Evolutionary conservation across 2,888 invertebrate genomes (phyloP), one percentile per base, ranked within the genome.

Genomic region (Agriopis leucophaearia): DNA sequence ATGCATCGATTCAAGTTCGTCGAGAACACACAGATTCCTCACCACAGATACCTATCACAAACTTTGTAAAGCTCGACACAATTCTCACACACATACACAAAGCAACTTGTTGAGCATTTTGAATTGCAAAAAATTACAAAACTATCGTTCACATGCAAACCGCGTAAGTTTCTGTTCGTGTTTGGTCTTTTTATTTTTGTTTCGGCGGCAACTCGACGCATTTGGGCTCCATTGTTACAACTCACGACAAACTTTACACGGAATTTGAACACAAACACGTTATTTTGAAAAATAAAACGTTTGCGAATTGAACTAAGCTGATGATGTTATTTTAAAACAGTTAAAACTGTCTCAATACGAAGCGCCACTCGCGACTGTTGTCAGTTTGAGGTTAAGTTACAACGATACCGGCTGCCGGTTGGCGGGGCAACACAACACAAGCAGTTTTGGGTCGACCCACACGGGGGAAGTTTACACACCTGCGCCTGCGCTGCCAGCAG

Each of bases 361-460:
- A 87, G 88, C 91, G 88, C 85, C 88, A 87, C 87, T 91, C 90
- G 89, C 92, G 91, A 88, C 91, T 89, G 91, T 71, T 90, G 90
- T 90, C 90, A 87, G 88, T 93, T 93, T 94, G 91, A 93, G 94
- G 94, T 94, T 93, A 93, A 91, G 89, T 92, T 90, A 91, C 91
- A 88, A 88, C 91, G 87, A 85, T 88, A 87, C 91, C 90, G 90
- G 89, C 88, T 85, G 90, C 88, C 87, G 88, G 86, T 82, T 83
- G 85, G 81, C 86, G 85, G 87, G 87, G 86, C 85, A 71, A 87
- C 86, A 85, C 15, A 87, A 38, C 38, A 27, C 27, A 85, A 85
- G 83, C 86, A 83, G 74, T 79, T 76, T 82, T 84, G 77, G 77
- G 74, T 75, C 78, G 82, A 78, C 78, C 70, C 84, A 88, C 90